phyloP scores from a whole-genome alignment of 1,140 invertebrate genomes.

The Hylyphantes graminicola region DNA sequence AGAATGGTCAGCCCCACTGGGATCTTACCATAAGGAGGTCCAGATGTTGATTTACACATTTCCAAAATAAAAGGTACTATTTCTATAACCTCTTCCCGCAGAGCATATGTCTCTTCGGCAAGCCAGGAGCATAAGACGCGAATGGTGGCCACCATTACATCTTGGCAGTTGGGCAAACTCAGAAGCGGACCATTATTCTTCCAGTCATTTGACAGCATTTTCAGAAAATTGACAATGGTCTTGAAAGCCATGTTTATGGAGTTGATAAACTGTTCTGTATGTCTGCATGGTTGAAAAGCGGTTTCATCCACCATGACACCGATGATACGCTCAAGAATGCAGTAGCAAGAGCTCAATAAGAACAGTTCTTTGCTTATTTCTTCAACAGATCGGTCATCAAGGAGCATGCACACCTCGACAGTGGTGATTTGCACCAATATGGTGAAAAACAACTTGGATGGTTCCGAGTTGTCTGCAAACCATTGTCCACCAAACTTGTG shows the following conservation, averaged over 20 bases:
- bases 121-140: constrained; percentile 87
- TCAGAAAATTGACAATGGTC: constrained; percentile 80
- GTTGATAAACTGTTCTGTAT: constrained; percentile 88
- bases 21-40: constrained; percentile 71
- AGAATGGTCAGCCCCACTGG: constrained; percentile 73
- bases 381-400: constrained; percentile 84
- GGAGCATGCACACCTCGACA: constrained; percentile 91
- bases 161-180: constrained; percentile 69
- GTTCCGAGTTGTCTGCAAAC: constrained; percentile 61
- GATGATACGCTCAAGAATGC: constrained; percentile 83
- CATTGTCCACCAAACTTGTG: constrained; percentile 77
- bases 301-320: constrained; percentile 81
- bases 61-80: constrained; percentile 68
- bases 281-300: constrained; percentile 82
- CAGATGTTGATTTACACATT: constrained; percentile 65
- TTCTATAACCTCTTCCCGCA: constrained; percentile 83
- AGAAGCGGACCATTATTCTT: constrained; percentile 47
- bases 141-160: constrained; percentile 84
- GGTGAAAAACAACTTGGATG: constrained; percentile 76
- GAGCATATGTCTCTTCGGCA: constrained; percentile 90
- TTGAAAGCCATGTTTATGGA: constrained; percentile 90
- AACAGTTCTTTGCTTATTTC: constrained; percentile 76
- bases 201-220: constrained; percentile 70
- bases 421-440: constrained; percentile 86
- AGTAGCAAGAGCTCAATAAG: constrained; percentile 84